phyloP scores from a whole-genome alignment of 1,140 invertebrate species.

The Zaprionus vittiger region DNA sequence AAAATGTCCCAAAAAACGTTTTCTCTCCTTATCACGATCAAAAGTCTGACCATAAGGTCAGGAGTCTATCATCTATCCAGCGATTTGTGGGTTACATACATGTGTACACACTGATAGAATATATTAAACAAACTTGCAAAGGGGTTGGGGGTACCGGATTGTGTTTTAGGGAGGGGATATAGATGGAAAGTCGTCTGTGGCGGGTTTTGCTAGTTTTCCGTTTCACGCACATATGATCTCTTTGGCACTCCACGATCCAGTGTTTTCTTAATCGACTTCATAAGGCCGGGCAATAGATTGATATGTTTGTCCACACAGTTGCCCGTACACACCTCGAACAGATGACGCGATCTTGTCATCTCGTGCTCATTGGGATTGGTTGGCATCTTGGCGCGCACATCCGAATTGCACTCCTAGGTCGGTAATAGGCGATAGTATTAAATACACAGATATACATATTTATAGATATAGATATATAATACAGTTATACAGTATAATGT shows the following conservation, averaged over 20 bases:
- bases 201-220: neutral
- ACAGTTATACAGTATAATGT: neutral
- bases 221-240: slow-evolving; percentile 11
- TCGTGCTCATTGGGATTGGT: slow-evolving; percentile 88
- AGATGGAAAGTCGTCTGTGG: neutral
- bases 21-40: neutral
- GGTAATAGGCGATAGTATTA: neutral
- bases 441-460: neutral
- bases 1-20: slow-evolving; percentile 5
- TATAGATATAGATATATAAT: no score
- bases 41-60: neutral
- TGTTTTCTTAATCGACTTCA: slow-evolving; percentile 90
- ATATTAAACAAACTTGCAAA: neutral
- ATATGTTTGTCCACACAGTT: slow-evolving; percentile 94
- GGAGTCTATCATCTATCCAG: neutral
- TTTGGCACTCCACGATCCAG: slow-evolving; percentile 80
- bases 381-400: slow-evolving; percentile 90
- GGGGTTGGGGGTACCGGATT: neutral
- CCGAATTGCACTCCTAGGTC: slow-evolving; percentile 89
- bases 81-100: neutral
- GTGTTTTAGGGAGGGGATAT: neutral
- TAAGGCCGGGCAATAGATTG: slow-evolving; percentile 89
- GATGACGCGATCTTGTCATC: slow-evolving; percentile 88
- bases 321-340: slow-evolving; percentile 94
- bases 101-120: neutral